Base-by-base conservation (phyloP, 1,140 invertebrate genomes). In the Neuroterus valhalla region DNA sequence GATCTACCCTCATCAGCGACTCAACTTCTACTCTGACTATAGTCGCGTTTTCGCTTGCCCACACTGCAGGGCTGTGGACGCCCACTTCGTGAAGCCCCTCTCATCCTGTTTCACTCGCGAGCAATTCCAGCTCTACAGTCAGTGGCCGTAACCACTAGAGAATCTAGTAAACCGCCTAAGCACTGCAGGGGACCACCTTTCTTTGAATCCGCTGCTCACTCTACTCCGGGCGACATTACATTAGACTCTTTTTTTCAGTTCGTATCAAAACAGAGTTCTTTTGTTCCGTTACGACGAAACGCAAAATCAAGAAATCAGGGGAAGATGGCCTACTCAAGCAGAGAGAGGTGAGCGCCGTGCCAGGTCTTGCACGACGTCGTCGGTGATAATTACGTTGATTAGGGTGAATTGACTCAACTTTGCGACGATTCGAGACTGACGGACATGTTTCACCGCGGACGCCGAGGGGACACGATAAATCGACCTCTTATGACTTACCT, bases 1-100 rank as follows among this genome's bases (percentile, higher is more conserved):
- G 69, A 94, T 97, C 82, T 93, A 95, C 84, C 95, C 95, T 10
- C 94, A 96, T 83, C 95, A 97, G 89, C 93, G 96, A 78, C 91
- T 98, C 75, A 95, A 96, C 90, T 98, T 94, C 92, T 98, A 97
- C 92, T 98, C 96, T 80, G 96, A 98, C 90, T 99, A 98, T 92
- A 98, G 96, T 88, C 96, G 96, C 83, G 93, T 95, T 81, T 94
- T 97, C 82, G 93, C 95, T 71, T 99, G 98, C 90, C 96, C 96
- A 10, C 95, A 96, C 87, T 99, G 97, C 92, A 94, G 94, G 79
- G 93, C 94, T 15, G 92, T 96, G 75, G 97, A 98, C 90, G 95
- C 95, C 44, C 97, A 99, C 91, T 98, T 98, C 89, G 96, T 98
- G 74, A 98, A 98, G 90, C 95, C 96, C 15, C 89, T 98, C 80